Percentiles rank a stretch among this genome's conserved stretches.
phyloP scores from a whole-genome alignment of 2,888 invertebrate genomes.

The Scaptodrosophila latifasciaeformis region DNA sequence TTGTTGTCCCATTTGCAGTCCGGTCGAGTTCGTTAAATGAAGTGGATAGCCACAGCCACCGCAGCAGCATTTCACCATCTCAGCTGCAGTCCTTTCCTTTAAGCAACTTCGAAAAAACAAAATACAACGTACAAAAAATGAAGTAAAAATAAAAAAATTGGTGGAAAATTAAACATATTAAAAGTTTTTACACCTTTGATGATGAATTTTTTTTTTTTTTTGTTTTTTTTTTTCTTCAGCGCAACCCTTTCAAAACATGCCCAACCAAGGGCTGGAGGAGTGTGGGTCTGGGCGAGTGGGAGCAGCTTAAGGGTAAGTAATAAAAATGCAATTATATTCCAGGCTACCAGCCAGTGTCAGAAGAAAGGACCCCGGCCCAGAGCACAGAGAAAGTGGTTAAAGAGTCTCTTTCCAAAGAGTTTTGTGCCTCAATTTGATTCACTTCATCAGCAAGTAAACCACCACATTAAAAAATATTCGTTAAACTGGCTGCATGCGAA shows the following conservation, averaged over 20 bases:
- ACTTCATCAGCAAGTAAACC: slow-evolving; percentile 69
- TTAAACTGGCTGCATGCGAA: slow-evolving; percentile 55
- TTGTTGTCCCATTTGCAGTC: not conserved
- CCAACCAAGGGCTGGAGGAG: slow-evolving; percentile 47
- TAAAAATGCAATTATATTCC: slow-evolving; percentile 70
- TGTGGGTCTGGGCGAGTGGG: slow-evolving; percentile 29
- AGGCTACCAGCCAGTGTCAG: no score
- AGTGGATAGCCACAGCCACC: slow-evolving; percentile 17
- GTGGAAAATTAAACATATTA: slow-evolving; percentile 70
- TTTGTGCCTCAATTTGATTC: slow-evolving; percentile 63
- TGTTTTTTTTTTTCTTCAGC: slow-evolving; percentile 48
- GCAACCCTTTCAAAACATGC: slow-evolving; percentile 41
- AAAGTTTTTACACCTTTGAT: slow-evolving; percentile 72
- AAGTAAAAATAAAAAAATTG: slow-evolving; percentile 46
- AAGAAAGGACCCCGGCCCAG: no score
- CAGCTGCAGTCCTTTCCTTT: no score
- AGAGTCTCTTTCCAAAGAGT: slow-evolving; percentile 23
- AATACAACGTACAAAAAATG: no score
- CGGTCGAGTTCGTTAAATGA: slow-evolving; percentile 33
- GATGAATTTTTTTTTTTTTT: slow-evolving; percentile 63
- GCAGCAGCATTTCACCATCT: no score
- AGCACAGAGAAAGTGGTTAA: no score
- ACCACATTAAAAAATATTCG: slow-evolving; percentile 59
- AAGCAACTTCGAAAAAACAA: not conserved
- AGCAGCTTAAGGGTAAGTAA: slow-evolving; percentile 44